Percentiles rank a stretch among this genome's conserved stretches.
phyloP scores from a whole-genome alignment of 2,888 invertebrate genomes.

The Iphiclides podalirius region DNA sequence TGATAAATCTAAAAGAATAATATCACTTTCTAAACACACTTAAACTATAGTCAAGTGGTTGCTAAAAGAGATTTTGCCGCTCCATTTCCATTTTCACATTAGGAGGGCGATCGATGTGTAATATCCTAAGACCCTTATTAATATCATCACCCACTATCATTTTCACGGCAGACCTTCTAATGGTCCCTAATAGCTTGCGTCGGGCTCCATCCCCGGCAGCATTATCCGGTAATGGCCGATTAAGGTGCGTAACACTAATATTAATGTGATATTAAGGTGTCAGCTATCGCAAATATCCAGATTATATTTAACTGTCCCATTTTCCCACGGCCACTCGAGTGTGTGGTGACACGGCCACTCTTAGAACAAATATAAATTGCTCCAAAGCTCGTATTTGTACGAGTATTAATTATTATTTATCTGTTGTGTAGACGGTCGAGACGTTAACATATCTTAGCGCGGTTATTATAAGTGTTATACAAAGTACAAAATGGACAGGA shows the following conservation, averaged over 20 bases:
- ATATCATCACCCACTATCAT: not conserved
- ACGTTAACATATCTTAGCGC: too few species aligned
- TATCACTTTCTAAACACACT: too few species aligned
- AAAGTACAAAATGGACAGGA: too few species aligned
- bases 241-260: not conserved
- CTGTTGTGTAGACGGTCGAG: too few species aligned
- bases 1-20: too few species aligned
- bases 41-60: too few species aligned
- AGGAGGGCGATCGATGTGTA: constrained; percentile 16
- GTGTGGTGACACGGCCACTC: constrained; percentile 25
- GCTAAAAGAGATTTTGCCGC: not conserved
- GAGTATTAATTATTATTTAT: too few species aligned
- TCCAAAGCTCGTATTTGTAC: too few species aligned
- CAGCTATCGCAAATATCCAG: constrained; percentile 20
- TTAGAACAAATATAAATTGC: not conserved
- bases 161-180: too few species aligned
- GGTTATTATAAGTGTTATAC: too few species aligned
- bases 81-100: not conserved
- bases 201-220: too few species aligned
- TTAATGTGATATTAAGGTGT: constrained; percentile 16
- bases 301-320: constrained; percentile 59
- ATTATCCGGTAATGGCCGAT: constrained; percentile 10
- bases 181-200: not conserved
- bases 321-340: constrained; percentile 66
- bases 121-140: not conserved